Conservation (phyloP, 2,888 invertebrate species). For the Agonopterix heracliana region DNA sequence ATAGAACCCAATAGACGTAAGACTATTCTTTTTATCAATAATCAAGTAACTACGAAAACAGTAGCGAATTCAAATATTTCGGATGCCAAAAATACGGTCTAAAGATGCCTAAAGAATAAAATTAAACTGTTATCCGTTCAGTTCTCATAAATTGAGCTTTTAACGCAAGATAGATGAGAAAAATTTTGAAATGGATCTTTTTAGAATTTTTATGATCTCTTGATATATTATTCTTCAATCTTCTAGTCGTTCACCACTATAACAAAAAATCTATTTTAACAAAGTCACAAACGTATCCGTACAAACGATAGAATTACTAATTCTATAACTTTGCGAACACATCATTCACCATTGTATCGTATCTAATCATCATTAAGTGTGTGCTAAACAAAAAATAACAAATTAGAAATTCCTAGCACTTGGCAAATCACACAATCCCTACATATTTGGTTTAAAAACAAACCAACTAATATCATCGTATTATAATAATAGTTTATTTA, state of each 20-base stretch:
- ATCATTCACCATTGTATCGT: neutral
- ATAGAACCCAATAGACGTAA: constrained; percentile 68
- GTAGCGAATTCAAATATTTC: constrained; percentile 32
- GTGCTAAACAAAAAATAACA: constrained; percentile 26
- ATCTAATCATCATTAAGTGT: constrained; percentile 16
- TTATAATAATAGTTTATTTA: constrained; percentile 17
- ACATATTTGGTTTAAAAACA: neutral
- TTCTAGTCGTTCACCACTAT: constrained; percentile 17
- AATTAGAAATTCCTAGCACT: constrained; percentile 34
- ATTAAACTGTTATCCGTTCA: neutral
- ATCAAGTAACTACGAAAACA: constrained; percentile 54
- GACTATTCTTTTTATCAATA: constrained; percentile 70
- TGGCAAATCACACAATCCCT: constrained; percentile 18
- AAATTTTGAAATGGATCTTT: constrained; percentile 32
- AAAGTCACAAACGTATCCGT: too few relatives aligned
- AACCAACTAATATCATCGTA: constrained; percentile 3
- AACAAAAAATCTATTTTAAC: neutral
- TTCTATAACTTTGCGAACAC: neutral
- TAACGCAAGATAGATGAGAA: constrained; percentile 57
- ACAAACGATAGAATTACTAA: neutral
- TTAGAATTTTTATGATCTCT: constrained; percentile 52
- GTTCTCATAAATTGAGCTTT: constrained; percentile 56
- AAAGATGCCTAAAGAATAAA: constrained; percentile 19
- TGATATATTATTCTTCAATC: constrained; percentile 43
- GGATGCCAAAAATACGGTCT: constrained; percentile 26